Evolutionary conservation across 2,888 invertebrate genomes (phyloP), one percentile per base, ranked within the genome.

Genomic region (Abscondita cerata): DNA sequence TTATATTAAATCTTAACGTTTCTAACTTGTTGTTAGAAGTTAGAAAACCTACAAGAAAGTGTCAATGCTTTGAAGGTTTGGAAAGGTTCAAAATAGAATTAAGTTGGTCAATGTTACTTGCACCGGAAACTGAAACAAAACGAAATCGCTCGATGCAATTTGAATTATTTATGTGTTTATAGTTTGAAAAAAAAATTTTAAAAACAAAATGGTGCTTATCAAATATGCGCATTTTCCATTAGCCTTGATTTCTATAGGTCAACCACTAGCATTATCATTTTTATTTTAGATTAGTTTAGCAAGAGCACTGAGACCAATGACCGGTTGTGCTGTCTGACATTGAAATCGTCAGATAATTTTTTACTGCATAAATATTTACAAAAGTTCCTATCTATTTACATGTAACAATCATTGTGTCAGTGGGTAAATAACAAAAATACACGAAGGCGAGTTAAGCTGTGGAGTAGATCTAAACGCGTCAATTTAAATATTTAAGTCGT

Each of bases 291-390:
- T 61, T 61, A 56, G 61, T 61, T 61, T 56, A 61, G 62, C 59
- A 59, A 59, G 59, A 55, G 48, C 40, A 18, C 52, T 46, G 52
- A 31, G 61, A 61, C 56, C 73, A 75, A 69, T 72, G 74, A 74
- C 75, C 73, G 70, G 68, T 68, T 62, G 44, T 18, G 62, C 55
- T 53, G 73, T 72, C 72, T 74, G 74, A 72, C 74, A 75, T 75
- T 75, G 74, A 73, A 72, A 70, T 68, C 72, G 73, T 73, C 73
- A 68, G 67, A 66, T 67, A 62, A 65, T 59, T 64, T 63, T 65
- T 70, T 66, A 58, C 65, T 65, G 54, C 57, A 68, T 68, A 70
- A 68, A 70, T 72, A 70, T 71, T 72, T 72, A 70, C 70, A 41
- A 66, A 53, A 53, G 47, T 41, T 52, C 38, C 53, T 59, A 59